phyloP scores from a whole-genome alignment of 2,888 invertebrate species.

The Heterodera filipjevi region DNA sequence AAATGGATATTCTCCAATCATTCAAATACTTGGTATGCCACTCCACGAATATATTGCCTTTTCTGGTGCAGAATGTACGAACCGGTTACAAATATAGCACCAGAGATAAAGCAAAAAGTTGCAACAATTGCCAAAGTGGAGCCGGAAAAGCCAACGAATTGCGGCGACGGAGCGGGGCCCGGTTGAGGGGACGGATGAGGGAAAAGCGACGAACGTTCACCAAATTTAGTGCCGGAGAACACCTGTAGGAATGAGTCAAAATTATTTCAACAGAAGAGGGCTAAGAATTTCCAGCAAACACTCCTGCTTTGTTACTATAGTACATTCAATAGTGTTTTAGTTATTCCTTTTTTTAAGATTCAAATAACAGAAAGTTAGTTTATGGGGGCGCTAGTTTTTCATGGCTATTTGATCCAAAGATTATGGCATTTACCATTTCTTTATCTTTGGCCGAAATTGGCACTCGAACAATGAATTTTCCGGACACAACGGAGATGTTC shows the following conservation, averaged over 20 bases:
- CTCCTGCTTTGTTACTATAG: no score
- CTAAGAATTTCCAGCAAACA: no score
- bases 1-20: constrained; percentile 17
- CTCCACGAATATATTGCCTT: constrained; percentile 40
- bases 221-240: constrained; percentile 17
- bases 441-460: neutral
- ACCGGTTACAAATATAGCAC: constrained; percentile 42
- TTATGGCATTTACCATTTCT: neutral
- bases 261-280: no score
- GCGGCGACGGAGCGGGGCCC: constrained; percentile 31
- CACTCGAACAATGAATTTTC: constrained; percentile 20
- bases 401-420: no score
- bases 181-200: constrained; percentile 33
- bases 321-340: no score
- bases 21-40: constrained; percentile 47
- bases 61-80: constrained; percentile 40
- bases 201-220: constrained; percentile 29
- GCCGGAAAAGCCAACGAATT: constrained; percentile 40
- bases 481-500: constrained; percentile 32
- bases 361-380: no score
- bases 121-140: constrained; percentile 45
- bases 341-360: no score
- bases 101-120: constrained; percentile 43
- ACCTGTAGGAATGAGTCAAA: neutral
- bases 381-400: no score